Percentiles rank a stretch among this genome's conserved stretches.
phyloP scores from a whole-genome alignment of 2,113 vertebrate species.

The Tricholaema leucomelas region DNA sequence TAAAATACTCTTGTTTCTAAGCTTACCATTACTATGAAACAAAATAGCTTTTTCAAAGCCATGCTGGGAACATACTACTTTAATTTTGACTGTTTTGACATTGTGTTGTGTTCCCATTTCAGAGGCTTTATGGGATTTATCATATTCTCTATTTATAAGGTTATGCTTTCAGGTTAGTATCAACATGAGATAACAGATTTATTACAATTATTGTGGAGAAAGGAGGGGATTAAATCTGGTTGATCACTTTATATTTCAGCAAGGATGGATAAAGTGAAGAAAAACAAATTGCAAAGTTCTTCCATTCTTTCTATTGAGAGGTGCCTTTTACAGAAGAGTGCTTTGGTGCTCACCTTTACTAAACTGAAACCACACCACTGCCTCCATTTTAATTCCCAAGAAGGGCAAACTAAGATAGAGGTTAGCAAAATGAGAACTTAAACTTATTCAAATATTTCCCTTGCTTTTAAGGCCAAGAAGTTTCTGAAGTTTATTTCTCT shows the following conservation, averaged over 20 bases:
- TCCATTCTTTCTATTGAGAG: background rate
- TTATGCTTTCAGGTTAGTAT: background rate
- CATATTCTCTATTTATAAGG: background rate
- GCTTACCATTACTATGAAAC: background rate
- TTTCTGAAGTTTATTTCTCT: conserved; percentile 65
- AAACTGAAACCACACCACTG: conserved; percentile 38
- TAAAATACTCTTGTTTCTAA: conserved; percentile 33
- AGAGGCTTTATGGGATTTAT: background rate
- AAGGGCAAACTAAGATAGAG: background rate
- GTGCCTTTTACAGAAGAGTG: background rate
- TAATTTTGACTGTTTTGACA: conserved; percentile 21
- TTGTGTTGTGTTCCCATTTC: background rate
- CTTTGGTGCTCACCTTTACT: background rate
- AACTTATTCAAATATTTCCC: conserved; percentile 55
- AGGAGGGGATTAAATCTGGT: background rate
- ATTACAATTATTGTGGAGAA: background rate
- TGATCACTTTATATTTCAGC: background rate
- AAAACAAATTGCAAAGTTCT: background rate
- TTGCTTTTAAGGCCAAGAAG: conserved; percentile 44
- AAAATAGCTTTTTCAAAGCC: background rate
- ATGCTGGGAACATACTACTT: background rate
- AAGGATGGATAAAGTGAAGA: background rate
- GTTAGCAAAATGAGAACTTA: conserved; percentile 52
- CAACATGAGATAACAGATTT: background rate
- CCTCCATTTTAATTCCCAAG: background rate